These are phyloP conservation scores for Drosophila paramelanica DNA, from an alignment of 2,888 invertebrate species.

Conservation along the genomic window DNA sequence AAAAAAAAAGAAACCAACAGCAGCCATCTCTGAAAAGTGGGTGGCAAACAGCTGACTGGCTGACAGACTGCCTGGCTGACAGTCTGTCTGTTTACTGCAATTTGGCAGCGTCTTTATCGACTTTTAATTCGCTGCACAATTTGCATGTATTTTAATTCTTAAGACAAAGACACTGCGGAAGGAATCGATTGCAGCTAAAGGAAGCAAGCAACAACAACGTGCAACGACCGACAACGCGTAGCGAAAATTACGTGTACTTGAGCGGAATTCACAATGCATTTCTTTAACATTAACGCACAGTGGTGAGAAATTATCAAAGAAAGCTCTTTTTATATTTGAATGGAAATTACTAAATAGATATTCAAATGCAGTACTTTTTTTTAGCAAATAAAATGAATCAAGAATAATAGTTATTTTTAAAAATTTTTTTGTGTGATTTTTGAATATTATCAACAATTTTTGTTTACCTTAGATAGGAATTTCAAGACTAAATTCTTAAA, in stretches of 20 bases:
- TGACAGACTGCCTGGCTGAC: constrained; percentile 23
- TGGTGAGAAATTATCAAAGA: constrained; percentile 2
- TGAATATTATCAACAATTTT: no score
- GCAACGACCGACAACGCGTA: constrained; percentile 30
- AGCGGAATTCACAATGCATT: constrained; percentile 78
- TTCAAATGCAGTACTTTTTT: no score
- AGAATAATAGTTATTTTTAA: not conserved
- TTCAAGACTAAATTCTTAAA: no score
- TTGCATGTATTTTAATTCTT: constrained; percentile 57
- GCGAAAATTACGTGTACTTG: constrained; percentile 79
- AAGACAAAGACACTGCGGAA: constrained; percentile 63
- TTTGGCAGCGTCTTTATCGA: constrained; percentile 56
- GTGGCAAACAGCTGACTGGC: constrained; percentile 56
- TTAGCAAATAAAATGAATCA: not conserved
- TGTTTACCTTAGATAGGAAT: no score
- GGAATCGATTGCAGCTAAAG: constrained; percentile 64
- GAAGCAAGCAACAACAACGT: constrained; percentile 54
- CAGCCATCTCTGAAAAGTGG: constrained; percentile 32
- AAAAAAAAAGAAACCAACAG: constrained; percentile 8
- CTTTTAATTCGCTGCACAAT: constrained; percentile 57
- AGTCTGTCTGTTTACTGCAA: constrained; percentile 31
- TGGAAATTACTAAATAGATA: no score
- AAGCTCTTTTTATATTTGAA: no score
- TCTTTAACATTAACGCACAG: constrained; percentile 37
- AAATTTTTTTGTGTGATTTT: no score